Base-by-base conservation (phyloP, 2,888 invertebrate genomes). In the Hemaris fuciformis region DNA sequence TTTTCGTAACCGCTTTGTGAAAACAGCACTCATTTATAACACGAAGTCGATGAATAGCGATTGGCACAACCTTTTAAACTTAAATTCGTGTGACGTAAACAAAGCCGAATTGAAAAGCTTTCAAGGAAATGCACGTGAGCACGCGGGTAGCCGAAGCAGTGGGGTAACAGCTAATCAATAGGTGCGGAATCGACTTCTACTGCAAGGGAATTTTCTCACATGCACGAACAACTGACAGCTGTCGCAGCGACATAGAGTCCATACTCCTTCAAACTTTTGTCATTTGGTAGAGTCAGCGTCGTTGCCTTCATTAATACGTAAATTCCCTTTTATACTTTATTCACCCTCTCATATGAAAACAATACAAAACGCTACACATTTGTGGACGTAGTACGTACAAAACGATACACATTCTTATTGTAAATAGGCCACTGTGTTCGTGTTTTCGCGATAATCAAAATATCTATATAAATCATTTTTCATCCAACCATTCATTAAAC, bases 141-240 rank as follows among this genome's bases (percentile, higher is more conserved):
- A 68, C 64, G 71, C 66, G 72, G 73, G 69, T 65, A 60, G 69
- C 62, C 65, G 67, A 67, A 66, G 74, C 67, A n/a, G 63, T 69
- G 67, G 75, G 75, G 76, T 68, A 66, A 72, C 71, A 83, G 77
- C 81, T 84, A 89, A 89, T 89, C 89, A 85, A 88, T 88, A 87
- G 79, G 74, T 73, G 73, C 69, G 67, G 70, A 74, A 78, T 75
- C 73, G 79, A 70, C 74, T 71, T 66, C 75, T 65, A 78, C 79
- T 76, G 81, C 74, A 74, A 73, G 72, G 74, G 71, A 71, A 64
- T 65, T 66, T 68, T 70, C 65, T 71, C 65, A 71, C 75, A 76
- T 72, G 76, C 75, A 60, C 18, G 27, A 53, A 31, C 53, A 27
- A 53, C 18, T 31, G 3, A n/a, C 31, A 18, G 18, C n/a, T 38